Percentiles rank a stretch among this genome's conserved stretches.
Evolutionary conservation across 2,888 invertebrate genomes (phyloP).

Genomic region (Plusia festucae): DNA sequence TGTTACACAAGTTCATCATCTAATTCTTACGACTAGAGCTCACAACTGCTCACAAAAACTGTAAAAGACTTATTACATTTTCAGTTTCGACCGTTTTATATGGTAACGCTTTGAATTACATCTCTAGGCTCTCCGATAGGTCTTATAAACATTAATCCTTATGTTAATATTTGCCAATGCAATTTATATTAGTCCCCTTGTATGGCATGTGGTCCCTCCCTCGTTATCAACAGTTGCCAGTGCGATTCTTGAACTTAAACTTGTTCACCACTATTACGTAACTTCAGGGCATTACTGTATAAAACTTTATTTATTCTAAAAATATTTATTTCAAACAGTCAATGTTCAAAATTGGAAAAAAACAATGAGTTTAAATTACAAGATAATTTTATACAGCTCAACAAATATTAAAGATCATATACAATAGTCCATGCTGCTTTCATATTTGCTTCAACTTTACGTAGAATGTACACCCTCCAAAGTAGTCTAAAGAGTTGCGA

Average conservation of each 20-base stretch:
- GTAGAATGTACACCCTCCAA: slow-evolving; percentile 50
- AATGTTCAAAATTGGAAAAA: slow-evolving; percentile 33
- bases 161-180: background rate
- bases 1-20: slow-evolving; percentile 30
- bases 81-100: slow-evolving; percentile 39
- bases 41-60: slow-evolving; percentile 54
- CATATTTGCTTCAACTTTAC: slow-evolving; percentile 39
- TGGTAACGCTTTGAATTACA: slow-evolving; percentile 33
- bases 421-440: slow-evolving; percentile 29
- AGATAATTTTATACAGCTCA: slow-evolving; percentile 20
- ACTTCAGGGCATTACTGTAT: slow-evolving; percentile 40
- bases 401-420: slow-evolving; percentile 27
- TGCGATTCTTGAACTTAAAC: slow-evolving; percentile 1
- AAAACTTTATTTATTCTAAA: slow-evolving; percentile 38
- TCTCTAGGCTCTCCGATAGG: background rate
- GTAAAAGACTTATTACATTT: slow-evolving; percentile 30
- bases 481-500: slow-evolving; percentile 16
- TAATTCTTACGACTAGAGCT: slow-evolving; percentile 55
- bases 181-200: background rate
- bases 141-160: slow-evolving; percentile 5
- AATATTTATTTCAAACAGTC: slow-evolving; percentile 37
- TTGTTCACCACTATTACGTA: slow-evolving; percentile 13
- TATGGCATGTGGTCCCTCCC: background rate
- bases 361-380: slow-evolving; percentile 28
- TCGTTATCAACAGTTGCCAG: background rate